phyloP scores from a whole-genome alignment of 2,797 vertebrate species.

The Molossus molossus region DNA sequence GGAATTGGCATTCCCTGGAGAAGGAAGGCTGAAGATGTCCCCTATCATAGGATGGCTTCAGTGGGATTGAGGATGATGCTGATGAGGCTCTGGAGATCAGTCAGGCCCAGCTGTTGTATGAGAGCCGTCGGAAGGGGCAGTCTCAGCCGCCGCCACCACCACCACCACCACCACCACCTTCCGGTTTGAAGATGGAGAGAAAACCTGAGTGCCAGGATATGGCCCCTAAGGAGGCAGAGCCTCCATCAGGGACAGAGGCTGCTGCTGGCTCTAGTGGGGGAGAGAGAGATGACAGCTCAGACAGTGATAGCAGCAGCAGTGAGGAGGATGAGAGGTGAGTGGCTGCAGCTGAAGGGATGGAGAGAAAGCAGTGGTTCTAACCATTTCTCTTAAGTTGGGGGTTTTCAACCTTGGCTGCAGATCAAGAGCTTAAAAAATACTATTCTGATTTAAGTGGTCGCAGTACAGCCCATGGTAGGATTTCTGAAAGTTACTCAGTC shows the following conservation, averaged over 20 bases:
- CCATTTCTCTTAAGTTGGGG: background rate
- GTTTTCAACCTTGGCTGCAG: background rate
- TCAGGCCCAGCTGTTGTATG: slow-evolving; percentile 91
- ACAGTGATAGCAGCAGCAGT: slow-evolving; percentile 90
- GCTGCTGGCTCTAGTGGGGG: slow-evolving; percentile 11
- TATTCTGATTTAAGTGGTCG: background rate
- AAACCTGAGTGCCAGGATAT: background rate
- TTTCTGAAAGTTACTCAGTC: background rate
- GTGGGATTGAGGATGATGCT: slow-evolving; percentile 92
- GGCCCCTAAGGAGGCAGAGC: background rate
- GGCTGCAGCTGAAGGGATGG: background rate
- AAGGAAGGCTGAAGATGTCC: background rate
- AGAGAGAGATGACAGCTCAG: slow-evolving; percentile 87
- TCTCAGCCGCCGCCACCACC: rapidly evolving
- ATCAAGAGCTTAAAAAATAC: background rate
- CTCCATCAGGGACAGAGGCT: background rate
- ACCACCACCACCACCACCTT: background rate
- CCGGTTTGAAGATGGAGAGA: background rate
- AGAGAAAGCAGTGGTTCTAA: background rate
- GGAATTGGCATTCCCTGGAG: background rate
- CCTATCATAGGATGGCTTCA: slow-evolving; percentile 92
- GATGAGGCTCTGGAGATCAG: slow-evolving; percentile 93
- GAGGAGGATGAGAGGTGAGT: slow-evolving; percentile 93
- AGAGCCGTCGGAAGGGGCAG: slow-evolving; percentile 2
- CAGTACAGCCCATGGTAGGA: background rate